Percentiles rank a stretch among this genome's conserved stretches.
Conservation (phyloP, 2,888 invertebrate genomes). For the Cryptosula pallasiana region DNA sequence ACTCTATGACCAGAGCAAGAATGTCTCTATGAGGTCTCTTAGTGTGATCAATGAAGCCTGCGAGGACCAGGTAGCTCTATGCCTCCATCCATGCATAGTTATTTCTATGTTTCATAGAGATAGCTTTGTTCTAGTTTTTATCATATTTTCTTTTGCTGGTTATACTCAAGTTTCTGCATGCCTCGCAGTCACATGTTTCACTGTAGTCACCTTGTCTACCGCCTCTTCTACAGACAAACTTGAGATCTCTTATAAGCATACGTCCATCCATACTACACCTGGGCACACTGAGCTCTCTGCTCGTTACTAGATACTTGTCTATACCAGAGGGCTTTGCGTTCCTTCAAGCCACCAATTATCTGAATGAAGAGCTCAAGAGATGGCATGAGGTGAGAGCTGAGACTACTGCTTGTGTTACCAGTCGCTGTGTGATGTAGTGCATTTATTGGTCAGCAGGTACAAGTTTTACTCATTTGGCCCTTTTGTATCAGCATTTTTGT, state of each 20-base stretch:
- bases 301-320: constrained; percentile 72
- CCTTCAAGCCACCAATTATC: constrained; percentile 61
- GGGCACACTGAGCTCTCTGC: constrained; percentile 72
- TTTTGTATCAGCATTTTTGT: no score
- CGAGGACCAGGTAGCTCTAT: constrained; percentile 76
- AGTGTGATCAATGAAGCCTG: constrained; percentile 86
- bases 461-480: no score
- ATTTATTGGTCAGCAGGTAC: no score
- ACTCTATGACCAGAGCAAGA: constrained; percentile 74
- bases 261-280: constrained; percentile 63
- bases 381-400: constrained; percentile 63
- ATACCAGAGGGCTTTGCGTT: constrained; percentile 66
- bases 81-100: no score
- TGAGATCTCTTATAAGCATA: constrained; percentile 71
- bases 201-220: no score
- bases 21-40: constrained; percentile 74
- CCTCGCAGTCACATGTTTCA: no score
- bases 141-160: no score
- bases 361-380: constrained; percentile 69
- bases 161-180: no score
- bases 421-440: no score
- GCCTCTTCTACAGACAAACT: constrained; percentile 61
- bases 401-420: no score
- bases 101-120: no score
- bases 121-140: no score